Conservation (phyloP, 2,888 invertebrate species). For the Leistus spinibarbis region DNA sequence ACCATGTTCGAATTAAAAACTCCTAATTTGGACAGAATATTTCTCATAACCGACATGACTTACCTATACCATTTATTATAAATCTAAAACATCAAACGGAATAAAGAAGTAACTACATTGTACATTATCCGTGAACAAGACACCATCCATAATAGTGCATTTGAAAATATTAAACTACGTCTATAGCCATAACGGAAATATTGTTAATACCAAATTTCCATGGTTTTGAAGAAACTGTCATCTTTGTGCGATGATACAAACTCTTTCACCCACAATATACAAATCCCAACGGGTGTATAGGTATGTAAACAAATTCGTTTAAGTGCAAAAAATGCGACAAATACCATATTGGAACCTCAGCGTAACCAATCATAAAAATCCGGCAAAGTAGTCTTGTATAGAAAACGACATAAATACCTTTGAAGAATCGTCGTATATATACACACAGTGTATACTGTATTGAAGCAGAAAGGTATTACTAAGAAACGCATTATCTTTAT, state of each 20-base stretch:
- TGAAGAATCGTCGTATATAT: not conserved
- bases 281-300: not conserved
- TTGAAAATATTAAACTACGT: too few relatives aligned
- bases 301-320: not conserved
- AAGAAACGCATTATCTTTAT: constrained; percentile 8
- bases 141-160: too few relatives aligned
- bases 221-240: not conserved
- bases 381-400: not conserved
- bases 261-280: not conserved
- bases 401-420: not conserved
- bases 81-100: too few relatives aligned
- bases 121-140: too few relatives aligned
- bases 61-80: too few relatives aligned
- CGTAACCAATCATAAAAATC: not conserved
- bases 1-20: too few relatives aligned
- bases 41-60: too few relatives aligned
- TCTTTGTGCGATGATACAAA: not conserved
- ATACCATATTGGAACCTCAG: not conserved
- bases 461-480: not conserved
- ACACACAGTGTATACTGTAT: not conserved
- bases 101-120: too few relatives aligned
- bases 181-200: too few relatives aligned
- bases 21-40: too few relatives aligned
- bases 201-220: too few relatives aligned
- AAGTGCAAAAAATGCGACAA: not conserved